These are phyloP conservation scores for Siniperca chuatsi DNA, from an alignment of 2,113 vertebrate genomes.

Conservation along the genomic window DNA sequence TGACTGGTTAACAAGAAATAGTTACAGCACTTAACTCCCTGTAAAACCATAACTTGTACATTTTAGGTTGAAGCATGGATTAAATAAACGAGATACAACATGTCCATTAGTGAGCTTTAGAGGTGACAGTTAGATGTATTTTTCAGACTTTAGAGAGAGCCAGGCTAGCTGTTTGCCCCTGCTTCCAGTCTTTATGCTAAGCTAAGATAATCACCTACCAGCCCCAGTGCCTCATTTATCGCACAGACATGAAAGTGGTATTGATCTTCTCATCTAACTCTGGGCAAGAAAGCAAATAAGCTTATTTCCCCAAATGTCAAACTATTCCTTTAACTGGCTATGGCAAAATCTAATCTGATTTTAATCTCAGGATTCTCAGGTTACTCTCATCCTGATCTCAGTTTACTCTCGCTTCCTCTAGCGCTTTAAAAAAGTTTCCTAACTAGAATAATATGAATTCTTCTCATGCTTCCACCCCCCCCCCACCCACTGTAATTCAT, in stretches of 20 bases:
- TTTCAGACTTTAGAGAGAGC: not conserved
- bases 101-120: not conserved
- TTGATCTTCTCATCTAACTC: not conserved
- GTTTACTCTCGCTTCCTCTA: conserved; percentile 6
- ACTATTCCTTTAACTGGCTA: not conserved
- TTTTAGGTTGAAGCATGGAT: not conserved
- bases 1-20: not conserved
- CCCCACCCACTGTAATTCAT: conserved; percentile 72
- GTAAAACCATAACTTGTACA: too few relatives aligned
- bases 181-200: not conserved
- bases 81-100: not conserved
- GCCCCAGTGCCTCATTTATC: not conserved
- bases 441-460: conserved; percentile 48
- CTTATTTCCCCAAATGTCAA: not conserved
- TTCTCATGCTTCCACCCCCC: conserved; percentile 32
- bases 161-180: not conserved
- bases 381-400: conserved; percentile 8
- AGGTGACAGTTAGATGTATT: not conserved
- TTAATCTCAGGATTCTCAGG: not conserved
- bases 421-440: conserved; percentile 16
- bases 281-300: not conserved
- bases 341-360: not conserved
- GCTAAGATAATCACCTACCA: not conserved
- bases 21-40: not conserved
- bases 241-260: not conserved